Conservation (phyloP, 2,113 vertebrate genomes). For the Fulmarus glacialis region DNA sequence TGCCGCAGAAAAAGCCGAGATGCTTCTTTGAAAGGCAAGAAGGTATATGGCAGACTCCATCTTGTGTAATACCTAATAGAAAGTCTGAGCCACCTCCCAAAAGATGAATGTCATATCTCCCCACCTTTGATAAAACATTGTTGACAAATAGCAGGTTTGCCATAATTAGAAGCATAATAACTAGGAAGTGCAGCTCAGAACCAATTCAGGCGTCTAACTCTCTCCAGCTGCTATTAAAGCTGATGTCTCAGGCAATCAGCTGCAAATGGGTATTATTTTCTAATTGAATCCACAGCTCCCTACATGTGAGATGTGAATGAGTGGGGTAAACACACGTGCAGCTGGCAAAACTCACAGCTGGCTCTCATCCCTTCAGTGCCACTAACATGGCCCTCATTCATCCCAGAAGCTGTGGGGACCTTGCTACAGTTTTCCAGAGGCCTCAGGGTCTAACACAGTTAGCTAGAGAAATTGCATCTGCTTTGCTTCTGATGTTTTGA, state of each 20-base stretch:
- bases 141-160: conserved; percentile 65
- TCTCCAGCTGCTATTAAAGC: conserved; percentile 69
- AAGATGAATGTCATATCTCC: conserved; percentile 43
- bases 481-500: not conserved
- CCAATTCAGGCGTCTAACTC: conserved; percentile 48
- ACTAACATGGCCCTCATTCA: not conserved
- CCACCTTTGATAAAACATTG: conserved; percentile 62
- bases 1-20: not conserved
- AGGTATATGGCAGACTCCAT: not conserved
- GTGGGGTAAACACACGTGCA: conserved; percentile 54
- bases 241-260: conserved; percentile 62
- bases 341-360: not conserved
- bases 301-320: conserved; percentile 58
- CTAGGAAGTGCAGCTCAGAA: conserved; percentile 48
- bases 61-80: conserved; percentile 54
- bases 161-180: conserved; percentile 64
- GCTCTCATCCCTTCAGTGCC: not conserved
- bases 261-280: conserved; percentile 57
- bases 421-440: not conserved
- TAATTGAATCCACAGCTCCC: conserved; percentile 56
- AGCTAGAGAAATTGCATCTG: not conserved
- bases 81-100: conserved; percentile 56
- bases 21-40: conserved; percentile 60
- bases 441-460: not conserved
- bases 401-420: not conserved